These are phyloP conservation scores for Chrysolina haemoptera DNA, from an alignment of 2,888 invertebrate genomes.

Conservation along the genomic window DNA sequence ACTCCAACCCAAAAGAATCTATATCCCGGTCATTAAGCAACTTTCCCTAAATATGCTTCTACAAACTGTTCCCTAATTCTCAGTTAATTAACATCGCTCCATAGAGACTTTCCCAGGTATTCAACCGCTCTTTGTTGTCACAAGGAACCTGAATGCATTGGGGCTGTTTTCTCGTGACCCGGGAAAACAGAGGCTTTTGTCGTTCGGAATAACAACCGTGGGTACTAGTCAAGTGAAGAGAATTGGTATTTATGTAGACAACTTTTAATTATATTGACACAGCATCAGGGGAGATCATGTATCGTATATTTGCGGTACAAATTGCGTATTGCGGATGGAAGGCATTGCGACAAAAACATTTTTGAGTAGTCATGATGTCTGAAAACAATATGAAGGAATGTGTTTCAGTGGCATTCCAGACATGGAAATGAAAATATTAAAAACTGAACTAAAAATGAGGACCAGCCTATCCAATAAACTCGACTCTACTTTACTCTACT, in stretches of 20 bases:
- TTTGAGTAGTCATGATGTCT: too few relatives aligned
- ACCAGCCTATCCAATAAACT: too few relatives aligned
- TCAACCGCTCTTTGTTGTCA: background rate
- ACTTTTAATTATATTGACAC: slow-evolving; percentile 12
- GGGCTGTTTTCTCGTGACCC: background rate
- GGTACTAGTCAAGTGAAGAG: background rate
- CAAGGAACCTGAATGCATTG: slow-evolving; percentile 1
- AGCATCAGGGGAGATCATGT: background rate
- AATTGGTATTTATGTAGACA: background rate
- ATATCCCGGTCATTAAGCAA: too few relatives aligned
- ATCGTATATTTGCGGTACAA: background rate
- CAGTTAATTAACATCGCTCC: background rate
- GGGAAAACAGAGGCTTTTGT: background rate
- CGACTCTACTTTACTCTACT: too few relatives aligned
- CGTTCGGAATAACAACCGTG: background rate
- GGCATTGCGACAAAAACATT: too few relatives aligned
- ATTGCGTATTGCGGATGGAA: background rate
- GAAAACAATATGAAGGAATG: too few relatives aligned
- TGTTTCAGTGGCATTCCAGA: too few relatives aligned
- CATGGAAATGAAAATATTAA: too few relatives aligned
- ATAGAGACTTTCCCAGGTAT: background rate
- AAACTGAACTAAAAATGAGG: too few relatives aligned
- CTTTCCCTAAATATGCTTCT: too few relatives aligned
- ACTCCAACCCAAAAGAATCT: too few relatives aligned
- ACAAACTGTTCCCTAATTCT: background rate